Percentiles rank a stretch among this genome's conserved stretches.
phyloP scores from a whole-genome alignment of 2,888 invertebrate genomes.

The Lottia scabra region DNA sequence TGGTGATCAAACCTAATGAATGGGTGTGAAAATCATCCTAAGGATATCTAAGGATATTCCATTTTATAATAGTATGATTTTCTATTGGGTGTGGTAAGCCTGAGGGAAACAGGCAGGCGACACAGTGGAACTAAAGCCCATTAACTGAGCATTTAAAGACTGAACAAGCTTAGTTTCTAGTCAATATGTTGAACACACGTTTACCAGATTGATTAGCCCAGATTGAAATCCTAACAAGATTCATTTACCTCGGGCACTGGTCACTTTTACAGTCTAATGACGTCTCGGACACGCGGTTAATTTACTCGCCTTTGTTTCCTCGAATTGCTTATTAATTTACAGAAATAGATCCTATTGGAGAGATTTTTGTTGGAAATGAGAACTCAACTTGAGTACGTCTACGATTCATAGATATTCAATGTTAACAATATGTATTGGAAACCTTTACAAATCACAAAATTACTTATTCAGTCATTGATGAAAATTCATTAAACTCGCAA shows the following conservation, averaged over 20 bases:
- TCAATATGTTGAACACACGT: constrained; percentile 2
- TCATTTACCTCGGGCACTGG: background rate
- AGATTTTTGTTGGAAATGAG: too few species aligned
- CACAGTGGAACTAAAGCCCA: constrained; percentile 3
- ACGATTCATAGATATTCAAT: too few species aligned
- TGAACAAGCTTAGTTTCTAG: background rate
- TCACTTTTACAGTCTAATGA: constrained; percentile 1
- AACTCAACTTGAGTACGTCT: too few species aligned
- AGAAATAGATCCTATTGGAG: too few species aligned
- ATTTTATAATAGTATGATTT: background rate
- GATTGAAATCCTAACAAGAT: background rate
- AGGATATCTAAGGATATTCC: background rate
- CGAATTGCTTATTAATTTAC: constrained; percentile 2
- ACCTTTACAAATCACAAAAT: too few species aligned
- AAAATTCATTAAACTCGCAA: too few species aligned
- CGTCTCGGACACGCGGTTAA: constrained; percentile 3
- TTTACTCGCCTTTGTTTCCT: background rate
- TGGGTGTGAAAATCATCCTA: background rate
- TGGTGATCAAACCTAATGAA: too few species aligned
- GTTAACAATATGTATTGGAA: too few species aligned
- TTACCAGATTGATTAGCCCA: background rate
- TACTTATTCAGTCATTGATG: too few species aligned
- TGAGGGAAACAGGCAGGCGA: background rate
- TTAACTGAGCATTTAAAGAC: background rate
- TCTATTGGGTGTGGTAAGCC: constrained; percentile 4